Percentiles rank a stretch among this genome's conserved stretches.
phyloP scores from a whole-genome alignment of 2,797 vertebrate genomes.

The Malurus splendens region DNA sequence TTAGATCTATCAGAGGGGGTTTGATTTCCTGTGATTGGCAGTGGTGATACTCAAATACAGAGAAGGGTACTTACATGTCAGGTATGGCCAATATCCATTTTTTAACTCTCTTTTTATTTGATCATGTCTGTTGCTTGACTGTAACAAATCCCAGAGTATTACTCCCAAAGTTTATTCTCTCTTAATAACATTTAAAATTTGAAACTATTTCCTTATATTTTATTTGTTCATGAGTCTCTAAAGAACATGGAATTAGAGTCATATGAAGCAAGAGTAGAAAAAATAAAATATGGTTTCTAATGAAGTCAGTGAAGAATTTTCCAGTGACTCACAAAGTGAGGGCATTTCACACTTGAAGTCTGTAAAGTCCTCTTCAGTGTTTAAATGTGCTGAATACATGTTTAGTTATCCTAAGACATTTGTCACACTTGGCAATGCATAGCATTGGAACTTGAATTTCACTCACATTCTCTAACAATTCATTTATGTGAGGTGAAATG shows the following conservation, averaged over 20 bases:
- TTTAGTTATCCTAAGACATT: background rate
- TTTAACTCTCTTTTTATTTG: background rate
- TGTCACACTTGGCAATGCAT: background rate
- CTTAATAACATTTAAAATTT: background rate
- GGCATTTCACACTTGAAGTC: background rate
- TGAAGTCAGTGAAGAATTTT: background rate
- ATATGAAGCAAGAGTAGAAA: background rate
- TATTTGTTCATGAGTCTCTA: background rate
- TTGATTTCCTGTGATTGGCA: background rate
- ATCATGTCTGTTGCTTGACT: background rate
- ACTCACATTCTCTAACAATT: background rate
- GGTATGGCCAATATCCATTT: background rate
- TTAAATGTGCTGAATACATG: background rate
- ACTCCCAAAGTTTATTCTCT: background rate
- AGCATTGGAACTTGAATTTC: background rate
- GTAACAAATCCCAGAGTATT: background rate
- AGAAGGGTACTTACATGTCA: background rate
- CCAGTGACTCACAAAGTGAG: background rate
- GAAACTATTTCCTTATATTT: background rate
- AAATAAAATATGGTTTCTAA: background rate
- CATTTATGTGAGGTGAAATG: background rate
- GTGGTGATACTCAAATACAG: background rate
- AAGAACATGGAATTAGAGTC: background rate
- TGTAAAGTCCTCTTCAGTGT: background rate
- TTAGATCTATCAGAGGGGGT: background rate